Conservation (phyloP, 2,888 invertebrate genomes). For the Dicyrtoma fusca region DNA sequence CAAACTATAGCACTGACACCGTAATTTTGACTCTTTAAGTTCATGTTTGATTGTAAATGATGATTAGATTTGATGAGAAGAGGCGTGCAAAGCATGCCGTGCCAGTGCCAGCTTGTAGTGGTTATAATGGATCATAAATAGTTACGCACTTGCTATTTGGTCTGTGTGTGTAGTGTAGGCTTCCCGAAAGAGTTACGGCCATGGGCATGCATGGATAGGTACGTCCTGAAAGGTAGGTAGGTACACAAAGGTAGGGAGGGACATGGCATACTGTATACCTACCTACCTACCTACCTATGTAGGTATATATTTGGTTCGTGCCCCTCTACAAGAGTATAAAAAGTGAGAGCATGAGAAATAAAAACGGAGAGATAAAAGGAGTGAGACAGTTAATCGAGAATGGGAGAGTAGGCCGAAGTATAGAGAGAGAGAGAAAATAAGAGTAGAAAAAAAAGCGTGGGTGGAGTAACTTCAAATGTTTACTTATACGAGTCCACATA, state of each 20-base stretch:
- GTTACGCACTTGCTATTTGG: conserved; percentile 11
- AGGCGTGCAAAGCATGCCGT: conserved; percentile 21
- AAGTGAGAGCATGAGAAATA: conserved; percentile 9
- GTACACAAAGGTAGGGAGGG: too few relatives aligned
- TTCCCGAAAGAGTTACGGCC: too few relatives aligned
- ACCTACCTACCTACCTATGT: too few relatives aligned
- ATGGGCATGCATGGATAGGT: too few relatives aligned
- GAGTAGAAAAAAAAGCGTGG: conserved; percentile 32
- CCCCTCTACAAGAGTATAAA: too few relatives aligned
- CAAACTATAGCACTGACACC: too few relatives aligned
- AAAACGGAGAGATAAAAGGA: conserved; percentile 7
- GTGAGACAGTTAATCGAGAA: conserved; percentile 1
- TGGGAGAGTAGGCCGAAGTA: background rate
- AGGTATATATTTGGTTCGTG: too few relatives aligned
- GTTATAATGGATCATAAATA: conserved; percentile 31
- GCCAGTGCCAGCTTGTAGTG: conserved; percentile 25
- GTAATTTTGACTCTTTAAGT: too few relatives aligned
- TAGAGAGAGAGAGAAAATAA: background rate
- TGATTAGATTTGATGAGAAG: conserved; percentile 23
- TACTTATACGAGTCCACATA: conserved; percentile 39
- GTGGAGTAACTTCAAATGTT: conserved; percentile 41
- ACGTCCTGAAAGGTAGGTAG: too few relatives aligned
- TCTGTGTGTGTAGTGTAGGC: too few relatives aligned
- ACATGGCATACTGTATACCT: too few relatives aligned
- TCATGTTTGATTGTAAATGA: conserved; percentile 18